Evolutionary conservation across 1,140 invertebrate genomes (phyloP).

Genomic region (Zeugodacus cucurbitae): DNA sequence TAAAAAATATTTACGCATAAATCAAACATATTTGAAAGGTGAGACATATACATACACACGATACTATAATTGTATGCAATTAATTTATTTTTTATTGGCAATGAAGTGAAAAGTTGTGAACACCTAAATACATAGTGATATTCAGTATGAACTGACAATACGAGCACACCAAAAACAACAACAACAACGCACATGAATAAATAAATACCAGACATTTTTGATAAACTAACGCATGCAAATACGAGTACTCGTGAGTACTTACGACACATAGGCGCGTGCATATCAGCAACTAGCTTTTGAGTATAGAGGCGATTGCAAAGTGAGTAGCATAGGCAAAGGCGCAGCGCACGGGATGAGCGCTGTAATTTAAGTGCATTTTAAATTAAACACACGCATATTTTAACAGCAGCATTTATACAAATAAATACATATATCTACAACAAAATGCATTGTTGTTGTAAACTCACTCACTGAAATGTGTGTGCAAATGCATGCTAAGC

Average conservation of each 20-base stretch:
- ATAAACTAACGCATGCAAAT: neutral
- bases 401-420: neutral
- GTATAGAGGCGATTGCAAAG: neutral
- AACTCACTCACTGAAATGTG: neutral
- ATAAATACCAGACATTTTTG: neutral
- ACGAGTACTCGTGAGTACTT: neutral
- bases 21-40: neutral
- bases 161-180: neutral
- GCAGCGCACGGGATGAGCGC: neutral
- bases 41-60: neutral
- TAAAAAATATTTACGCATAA: neutral
- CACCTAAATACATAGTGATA: neutral
- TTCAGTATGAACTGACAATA: neutral
- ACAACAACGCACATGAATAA: neutral
- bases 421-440: neutral
- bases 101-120: neutral
- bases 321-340: neutral
- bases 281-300: neutral
- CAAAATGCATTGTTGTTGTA: neutral
- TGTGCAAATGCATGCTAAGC: neutral
- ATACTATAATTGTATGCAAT: neutral
- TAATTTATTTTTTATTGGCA: neutral
- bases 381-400: neutral
- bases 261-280: neutral
- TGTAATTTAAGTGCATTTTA: neutral